Base-by-base conservation (phyloP, 1,140 invertebrate genomes). In the Apis dorsata region DNA sequence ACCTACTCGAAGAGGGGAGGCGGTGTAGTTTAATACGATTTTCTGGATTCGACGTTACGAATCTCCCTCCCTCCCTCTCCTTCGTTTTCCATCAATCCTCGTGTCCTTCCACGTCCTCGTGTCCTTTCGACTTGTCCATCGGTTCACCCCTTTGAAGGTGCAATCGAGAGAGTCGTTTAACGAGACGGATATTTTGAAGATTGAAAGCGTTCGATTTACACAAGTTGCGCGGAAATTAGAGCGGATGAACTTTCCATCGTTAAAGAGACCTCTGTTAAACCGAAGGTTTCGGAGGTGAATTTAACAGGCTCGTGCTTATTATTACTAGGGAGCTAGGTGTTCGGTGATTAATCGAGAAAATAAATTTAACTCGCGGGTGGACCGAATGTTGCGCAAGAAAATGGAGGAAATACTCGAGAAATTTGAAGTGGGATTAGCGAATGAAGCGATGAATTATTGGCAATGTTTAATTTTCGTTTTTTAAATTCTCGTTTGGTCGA, bases 131-230 rank as follows among this genome's bases (percentile, higher is more conserved):
- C 34, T 44, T 44, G 34, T 44, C 34, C 55, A 17, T 12, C 3
- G n/a, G 15, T 49, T 68, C 51, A 21, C 49, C 66, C 76, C 76
- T 79, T 71, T 79, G 62, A 59, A 53, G 11, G 62, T 21, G 34
- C 24, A 72, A 81, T 69, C 53, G 62, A 59, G 62, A 59, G 62
- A 59, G 12, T 4, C 21, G 60, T 68, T 81, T 81, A 76, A 81
- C 62, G 62, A 59, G 24, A 13, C 15, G 53, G 62, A 59, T 81
- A 81, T 81, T 81, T 81, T 75, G 28, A 66, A 74, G 79, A 81
- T 75, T 75, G 60, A 68, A 68, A 60, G 34, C 63, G 44, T 65
- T 59, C 71, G 34, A 81, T 81, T 81, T 75, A 75, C 17, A 44
- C 21, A 53, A 76, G 79, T 55, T 75, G 44, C 24, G 15, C 53